phyloP scores from a whole-genome alignment of 2,888 invertebrate genomes.

The Callyntrura sp. region DNA sequence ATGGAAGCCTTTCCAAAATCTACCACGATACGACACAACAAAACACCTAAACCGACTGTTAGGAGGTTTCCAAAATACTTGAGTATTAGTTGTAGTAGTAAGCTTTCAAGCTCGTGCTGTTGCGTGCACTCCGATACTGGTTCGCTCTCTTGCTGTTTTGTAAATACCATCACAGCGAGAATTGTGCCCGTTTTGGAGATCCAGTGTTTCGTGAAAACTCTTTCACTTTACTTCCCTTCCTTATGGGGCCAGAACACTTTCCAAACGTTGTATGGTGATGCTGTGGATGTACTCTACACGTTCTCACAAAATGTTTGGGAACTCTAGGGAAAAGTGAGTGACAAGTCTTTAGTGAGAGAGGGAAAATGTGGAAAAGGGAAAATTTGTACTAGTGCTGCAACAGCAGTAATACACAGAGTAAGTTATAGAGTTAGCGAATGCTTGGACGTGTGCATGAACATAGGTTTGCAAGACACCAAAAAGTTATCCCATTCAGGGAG shows the following conservation, averaged over 20 bases:
- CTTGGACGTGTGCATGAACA: background rate
- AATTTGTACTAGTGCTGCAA: background rate
- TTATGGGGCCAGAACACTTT: conserved; percentile 31
- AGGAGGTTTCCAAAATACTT: conserved; percentile 6
- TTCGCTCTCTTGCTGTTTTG: background rate
- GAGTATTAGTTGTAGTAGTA: no score
- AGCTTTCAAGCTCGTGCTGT: background rate
- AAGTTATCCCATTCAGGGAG: no score
- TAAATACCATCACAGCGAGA: conserved; percentile 33
- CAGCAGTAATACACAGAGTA: background rate
- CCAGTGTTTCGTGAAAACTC: conserved; percentile 49
- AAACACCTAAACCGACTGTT: background rate
- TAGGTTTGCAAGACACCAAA: background rate
- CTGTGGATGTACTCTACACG: no score
- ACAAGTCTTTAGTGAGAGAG: conserved; percentile 39
- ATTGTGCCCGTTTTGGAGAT: conserved; percentile 32
- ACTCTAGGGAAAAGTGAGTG: conserved; percentile 63
- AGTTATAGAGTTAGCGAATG: background rate
- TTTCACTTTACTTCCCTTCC: conserved; percentile 52
- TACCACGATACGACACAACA: conserved; percentile 25
- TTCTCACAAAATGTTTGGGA: background rate
- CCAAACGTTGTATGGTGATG: no score
- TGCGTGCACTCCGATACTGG: no score
- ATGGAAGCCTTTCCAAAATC: conserved; percentile 26
- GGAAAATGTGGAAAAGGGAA: background rate